A percentile compares a stretch with the other conserved stretches of the same genome.
Evolutionary conservation across 2,888 invertebrate genomes (phyloP).

Genomic region (Quadriops clusia): DNA sequence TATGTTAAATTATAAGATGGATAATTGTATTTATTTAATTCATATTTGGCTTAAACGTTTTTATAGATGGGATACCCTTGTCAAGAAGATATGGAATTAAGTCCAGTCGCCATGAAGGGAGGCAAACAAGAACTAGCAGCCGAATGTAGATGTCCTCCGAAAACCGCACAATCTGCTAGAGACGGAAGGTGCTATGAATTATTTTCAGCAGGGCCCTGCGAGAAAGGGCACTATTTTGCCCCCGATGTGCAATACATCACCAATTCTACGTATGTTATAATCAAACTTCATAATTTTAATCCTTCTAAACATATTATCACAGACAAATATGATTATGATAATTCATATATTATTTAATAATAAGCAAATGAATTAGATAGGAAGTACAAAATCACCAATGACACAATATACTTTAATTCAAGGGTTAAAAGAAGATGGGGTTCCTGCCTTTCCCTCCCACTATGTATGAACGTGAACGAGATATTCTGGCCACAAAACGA

Average conservation of each 20-base stretch:
- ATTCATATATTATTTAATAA: too few species aligned
- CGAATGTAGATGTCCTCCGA: conserved; percentile 74
- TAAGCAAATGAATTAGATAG: too few species aligned
- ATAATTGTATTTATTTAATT: too few species aligned
- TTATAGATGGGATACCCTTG: conserved; percentile 61
- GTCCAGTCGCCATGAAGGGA: conserved; percentile 41
- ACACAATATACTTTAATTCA: too few species aligned
- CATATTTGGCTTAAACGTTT: conserved; percentile 5
- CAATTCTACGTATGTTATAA: conserved; percentile 19
- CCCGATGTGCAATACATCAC: conserved; percentile 41
- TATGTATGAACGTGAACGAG: conserved; percentile 51
- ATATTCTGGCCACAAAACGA: conserved; percentile 68
- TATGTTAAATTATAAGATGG: too few species aligned
- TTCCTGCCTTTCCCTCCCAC: conserved; percentile 53
- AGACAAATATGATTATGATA: too few species aligned
- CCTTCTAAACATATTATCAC: too few species aligned
- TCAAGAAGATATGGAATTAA: conserved; percentile 73
- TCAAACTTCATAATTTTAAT: too few species aligned
- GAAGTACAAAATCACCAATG: too few species aligned
- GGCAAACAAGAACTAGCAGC: conserved; percentile 49
- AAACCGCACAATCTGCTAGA: conserved; percentile 57
- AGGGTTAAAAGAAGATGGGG: conserved; percentile 50
- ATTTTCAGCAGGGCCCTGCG: conserved; percentile 64
- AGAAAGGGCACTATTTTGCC: conserved; percentile 61
- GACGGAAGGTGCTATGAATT: conserved; percentile 62